Evolutionary conservation across 92 coral and sea anemone species (phyloP).

Genomic region (Paramuricea clavata): DNA sequence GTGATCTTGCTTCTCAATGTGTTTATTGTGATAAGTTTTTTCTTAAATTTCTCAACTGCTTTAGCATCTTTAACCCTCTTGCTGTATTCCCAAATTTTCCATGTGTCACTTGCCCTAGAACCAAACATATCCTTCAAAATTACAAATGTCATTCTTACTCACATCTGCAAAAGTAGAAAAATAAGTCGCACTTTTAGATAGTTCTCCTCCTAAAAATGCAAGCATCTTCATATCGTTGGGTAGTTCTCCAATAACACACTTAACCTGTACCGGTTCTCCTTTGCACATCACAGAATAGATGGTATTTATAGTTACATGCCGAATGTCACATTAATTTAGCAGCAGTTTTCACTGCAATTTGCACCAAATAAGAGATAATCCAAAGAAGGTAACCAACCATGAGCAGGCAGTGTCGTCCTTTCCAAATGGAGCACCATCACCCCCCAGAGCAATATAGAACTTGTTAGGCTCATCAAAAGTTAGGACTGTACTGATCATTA

Average conservation of each 20-base stretch:
- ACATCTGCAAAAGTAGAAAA: constrained; percentile 69
- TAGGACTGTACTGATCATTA: no score
- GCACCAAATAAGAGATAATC: constrained; percentile 3
- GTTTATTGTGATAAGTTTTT: constrained; percentile 26
- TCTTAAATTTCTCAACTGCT: constrained; percentile 8
- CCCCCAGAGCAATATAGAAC: no score
- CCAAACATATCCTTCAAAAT: constrained; percentile 58
- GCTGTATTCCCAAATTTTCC: constrained; percentile 59
- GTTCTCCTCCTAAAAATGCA: constrained; percentile 57
- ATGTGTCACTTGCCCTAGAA: constrained; percentile 34
- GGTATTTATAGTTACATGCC: constrained; percentile 30
- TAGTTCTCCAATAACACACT: constrained; percentile 55
- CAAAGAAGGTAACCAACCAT: background rate
- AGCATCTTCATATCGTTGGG: constrained; percentile 79
- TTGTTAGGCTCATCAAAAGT: no score
- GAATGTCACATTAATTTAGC: background rate
- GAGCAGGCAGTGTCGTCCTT: background rate
- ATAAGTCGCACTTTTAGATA: constrained; percentile 52
- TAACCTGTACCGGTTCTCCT: constrained; percentile 7
- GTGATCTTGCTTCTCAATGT: constrained; percentile 53
- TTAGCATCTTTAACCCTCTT: constrained; percentile 43
- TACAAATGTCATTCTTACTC: constrained; percentile 43
- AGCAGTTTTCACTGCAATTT: background rate
- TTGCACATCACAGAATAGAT: constrained; percentile 39
- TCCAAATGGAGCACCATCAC: no score